Percentiles rank a stretch among this genome's conserved stretches.
Conservation (phyloP, 2,888 invertebrate genomes). For the Trypoxylon attenuatum region DNA sequence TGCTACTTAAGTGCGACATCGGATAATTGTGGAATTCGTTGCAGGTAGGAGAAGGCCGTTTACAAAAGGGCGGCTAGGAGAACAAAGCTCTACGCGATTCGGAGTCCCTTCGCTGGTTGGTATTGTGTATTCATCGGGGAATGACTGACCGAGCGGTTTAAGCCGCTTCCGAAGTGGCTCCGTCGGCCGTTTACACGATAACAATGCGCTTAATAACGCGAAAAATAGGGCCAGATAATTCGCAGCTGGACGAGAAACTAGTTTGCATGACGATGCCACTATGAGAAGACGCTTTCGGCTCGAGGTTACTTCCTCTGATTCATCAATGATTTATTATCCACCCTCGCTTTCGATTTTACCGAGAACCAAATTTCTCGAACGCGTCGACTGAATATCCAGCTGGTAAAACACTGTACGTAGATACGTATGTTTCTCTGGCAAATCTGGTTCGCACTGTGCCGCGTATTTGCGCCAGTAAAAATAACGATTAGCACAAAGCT, state of each 20-base stretch:
- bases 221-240: constrained; percentile 13
- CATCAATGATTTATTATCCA: not conserved
- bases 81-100: constrained; percentile 1
- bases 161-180: not conserved
- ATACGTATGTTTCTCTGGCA: not conserved
- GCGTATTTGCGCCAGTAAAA: too few species aligned
- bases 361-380: too few species aligned
- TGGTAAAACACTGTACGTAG: too few species aligned
- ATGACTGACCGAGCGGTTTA: constrained; percentile 16
- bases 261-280: constrained; percentile 6
- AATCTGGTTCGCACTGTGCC: too few species aligned
- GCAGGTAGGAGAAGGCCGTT: constrained; percentile 5
- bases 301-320: constrained; percentile 2
- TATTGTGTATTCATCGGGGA: not conserved
- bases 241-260: not conserved
- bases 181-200: constrained; percentile 11
- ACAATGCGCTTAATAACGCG: constrained; percentile 24
- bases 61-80: not conserved
- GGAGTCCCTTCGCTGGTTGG: not conserved
- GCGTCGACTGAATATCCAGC: too few species aligned
- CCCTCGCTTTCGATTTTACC: not conserved
- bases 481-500: constrained; percentile 33
- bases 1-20: too few species aligned
- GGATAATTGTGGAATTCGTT: not conserved
- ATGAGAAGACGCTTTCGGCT: not conserved